Evolutionary conservation across 2,797 vertebrate species (phyloP).

Genomic region (Spatula clypeata): DNA sequence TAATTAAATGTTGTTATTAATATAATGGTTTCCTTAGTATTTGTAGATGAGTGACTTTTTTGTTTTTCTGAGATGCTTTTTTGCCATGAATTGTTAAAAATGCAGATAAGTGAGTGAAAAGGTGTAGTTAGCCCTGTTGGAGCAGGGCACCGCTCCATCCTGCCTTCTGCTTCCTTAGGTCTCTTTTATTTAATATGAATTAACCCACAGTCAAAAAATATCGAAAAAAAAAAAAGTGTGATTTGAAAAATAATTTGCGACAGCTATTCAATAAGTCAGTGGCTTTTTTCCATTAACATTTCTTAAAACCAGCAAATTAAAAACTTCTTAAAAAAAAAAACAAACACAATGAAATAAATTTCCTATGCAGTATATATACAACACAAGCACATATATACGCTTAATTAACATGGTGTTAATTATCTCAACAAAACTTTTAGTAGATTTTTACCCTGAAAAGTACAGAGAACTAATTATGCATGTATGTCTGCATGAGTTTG

Average conservation of each 20-base stretch:
- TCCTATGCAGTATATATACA: background rate
- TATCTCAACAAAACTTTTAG: background rate
- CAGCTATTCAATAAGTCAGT: accelerated
- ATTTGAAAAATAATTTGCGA: background rate
- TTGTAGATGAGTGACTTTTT: background rate
- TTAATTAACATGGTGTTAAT: background rate
- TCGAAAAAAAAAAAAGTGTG: background rate
- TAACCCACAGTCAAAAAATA: accelerated
- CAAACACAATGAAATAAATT: background rate
- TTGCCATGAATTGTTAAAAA: background rate
- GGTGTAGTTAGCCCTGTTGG: accelerated
- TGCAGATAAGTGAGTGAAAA: background rate
- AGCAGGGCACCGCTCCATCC: background rate
- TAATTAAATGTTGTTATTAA: background rate
- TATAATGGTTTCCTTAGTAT: background rate
- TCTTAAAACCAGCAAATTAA: background rate
- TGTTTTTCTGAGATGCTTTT: background rate
- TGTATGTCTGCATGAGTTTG: background rate
- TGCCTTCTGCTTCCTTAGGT: background rate
- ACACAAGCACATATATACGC: background rate
- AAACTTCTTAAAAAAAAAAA: background rate
- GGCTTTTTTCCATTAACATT: accelerated
- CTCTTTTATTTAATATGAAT: background rate
- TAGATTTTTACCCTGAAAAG: background rate
- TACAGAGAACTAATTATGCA: background rate